Conservation (phyloP, 2,113 vertebrate genomes). For the Dryoscopus gambensis region DNA sequence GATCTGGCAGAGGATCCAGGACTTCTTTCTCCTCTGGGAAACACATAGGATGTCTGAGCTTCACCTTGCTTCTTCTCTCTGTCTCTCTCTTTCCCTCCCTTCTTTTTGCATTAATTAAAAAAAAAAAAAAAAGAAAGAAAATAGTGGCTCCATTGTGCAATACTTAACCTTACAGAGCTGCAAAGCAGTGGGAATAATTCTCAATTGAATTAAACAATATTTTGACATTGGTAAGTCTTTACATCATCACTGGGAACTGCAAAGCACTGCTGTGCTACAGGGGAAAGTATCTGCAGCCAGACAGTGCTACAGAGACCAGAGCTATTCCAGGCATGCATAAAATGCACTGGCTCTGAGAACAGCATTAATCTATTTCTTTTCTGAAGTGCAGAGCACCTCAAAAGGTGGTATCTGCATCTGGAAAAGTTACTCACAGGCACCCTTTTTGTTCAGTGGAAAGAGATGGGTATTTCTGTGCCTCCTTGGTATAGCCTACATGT, state of each 20-base stretch:
- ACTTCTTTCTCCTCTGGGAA: neutral
- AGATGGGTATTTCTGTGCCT: neutral
- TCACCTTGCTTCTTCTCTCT: neutral
- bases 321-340: neutral
- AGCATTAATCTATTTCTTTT: neutral
- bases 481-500: neutral
- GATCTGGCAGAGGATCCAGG: neutral
- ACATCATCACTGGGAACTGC: neutral
- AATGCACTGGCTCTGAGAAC: neutral
- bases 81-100: neutral
- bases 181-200: neutral
- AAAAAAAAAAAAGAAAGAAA: neutral
- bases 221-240: neutral
- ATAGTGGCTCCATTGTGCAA: neutral
- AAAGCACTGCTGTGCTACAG: neutral
- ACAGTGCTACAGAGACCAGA: neutral
- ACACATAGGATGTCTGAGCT: neutral
- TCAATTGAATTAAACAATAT: neutral
- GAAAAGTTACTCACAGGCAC: neutral
- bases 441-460: neutral
- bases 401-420: neutral
- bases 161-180: neutral
- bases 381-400: neutral
- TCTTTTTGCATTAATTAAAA: neutral
- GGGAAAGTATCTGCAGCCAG: neutral